Conservation (phyloP, 92 coral and sea anemone species). For the Meandrina meandrites region DNA sequence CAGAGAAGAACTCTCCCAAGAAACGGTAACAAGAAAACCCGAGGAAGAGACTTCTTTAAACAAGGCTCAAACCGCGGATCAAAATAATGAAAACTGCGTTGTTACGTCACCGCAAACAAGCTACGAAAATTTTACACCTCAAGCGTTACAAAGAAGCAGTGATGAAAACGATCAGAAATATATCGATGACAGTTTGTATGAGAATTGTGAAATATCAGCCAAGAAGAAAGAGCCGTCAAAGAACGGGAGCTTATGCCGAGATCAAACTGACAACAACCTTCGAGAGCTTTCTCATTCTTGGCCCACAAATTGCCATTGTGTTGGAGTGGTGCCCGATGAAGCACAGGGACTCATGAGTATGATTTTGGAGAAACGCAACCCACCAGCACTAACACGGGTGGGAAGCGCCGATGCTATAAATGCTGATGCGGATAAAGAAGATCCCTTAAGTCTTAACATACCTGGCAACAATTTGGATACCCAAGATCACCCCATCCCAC, state of each 20-base stretch:
- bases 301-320: constrained; percentile 34
- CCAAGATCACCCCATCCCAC: constrained; percentile 52
- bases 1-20: neutral
- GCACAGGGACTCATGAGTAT: neutral
- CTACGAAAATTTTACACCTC: constrained; percentile 48
- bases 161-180: neutral
- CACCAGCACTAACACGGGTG: neutral
- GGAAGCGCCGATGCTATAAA: constrained; percentile 16
- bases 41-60: neutral
- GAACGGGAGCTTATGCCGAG: neutral
- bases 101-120: constrained; percentile 1
- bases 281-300: constrained; percentile 6
- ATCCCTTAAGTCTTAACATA: neutral
- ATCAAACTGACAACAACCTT: neutral
- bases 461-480: neutral
- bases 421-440: neutral
- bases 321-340: constrained; percentile 12
- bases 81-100: constrained; percentile 25
- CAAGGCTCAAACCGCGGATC: neutral
- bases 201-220: constrained; percentile 17
- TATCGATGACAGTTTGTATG: neutral
- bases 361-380: constrained; percentile 31
- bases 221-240: neutral
- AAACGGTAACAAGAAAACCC: neutral
- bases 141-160: constrained; percentile 5